Evolutionary conservation across 2,888 invertebrate genomes (phyloP).

Genomic region (Volucella bombylans): DNA sequence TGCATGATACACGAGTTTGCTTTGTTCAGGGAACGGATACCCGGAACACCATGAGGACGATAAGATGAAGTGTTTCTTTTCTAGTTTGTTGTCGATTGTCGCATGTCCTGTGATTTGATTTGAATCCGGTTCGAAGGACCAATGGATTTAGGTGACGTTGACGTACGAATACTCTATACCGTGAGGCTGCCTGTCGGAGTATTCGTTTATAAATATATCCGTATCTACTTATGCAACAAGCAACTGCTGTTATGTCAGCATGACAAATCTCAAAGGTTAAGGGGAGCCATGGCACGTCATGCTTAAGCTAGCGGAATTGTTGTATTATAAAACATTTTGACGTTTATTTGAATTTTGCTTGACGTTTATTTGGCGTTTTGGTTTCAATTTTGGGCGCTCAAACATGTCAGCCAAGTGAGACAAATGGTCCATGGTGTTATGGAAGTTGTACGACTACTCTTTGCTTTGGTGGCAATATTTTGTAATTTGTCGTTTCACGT

Average conservation of each 20-base stretch:
- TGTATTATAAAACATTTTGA: slow-evolving; percentile 68
- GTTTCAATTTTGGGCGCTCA: slow-evolving; percentile 61
- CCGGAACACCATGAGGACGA: not conserved
- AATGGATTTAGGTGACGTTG: slow-evolving; percentile 3
- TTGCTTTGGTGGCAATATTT: too few relatives aligned
- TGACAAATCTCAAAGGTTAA: slow-evolving; percentile 7
- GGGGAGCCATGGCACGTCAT: not conserved
- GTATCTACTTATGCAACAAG: not conserved
- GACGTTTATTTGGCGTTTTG: slow-evolving; percentile 71
- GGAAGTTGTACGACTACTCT: not conserved
- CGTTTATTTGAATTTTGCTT: slow-evolving; percentile 70
- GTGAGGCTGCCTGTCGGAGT: too few relatives aligned
- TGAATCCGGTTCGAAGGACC: slow-evolving; percentile 43
- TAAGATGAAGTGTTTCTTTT: not conserved
- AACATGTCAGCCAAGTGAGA: slow-evolving; percentile 54
- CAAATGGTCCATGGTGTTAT: slow-evolving; percentile 33
- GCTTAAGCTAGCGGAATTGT: slow-evolving; percentile 20
- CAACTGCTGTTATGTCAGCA: slow-evolving; percentile 14
- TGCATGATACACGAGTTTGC: slow-evolving; percentile 6
- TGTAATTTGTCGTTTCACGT: too few relatives aligned
- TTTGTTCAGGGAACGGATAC: not conserved
- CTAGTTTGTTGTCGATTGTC: slow-evolving; percentile 43
- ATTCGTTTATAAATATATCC: not conserved
- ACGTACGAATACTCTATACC: not conserved
- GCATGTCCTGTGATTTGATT: slow-evolving; percentile 46